A percentile compares a stretch with the other conserved stretches of the same genome.
These are phyloP conservation scores for Coracopsis vasa DNA, from an alignment of 2,113 vertebrate species.

Conservation along the genomic window DNA sequence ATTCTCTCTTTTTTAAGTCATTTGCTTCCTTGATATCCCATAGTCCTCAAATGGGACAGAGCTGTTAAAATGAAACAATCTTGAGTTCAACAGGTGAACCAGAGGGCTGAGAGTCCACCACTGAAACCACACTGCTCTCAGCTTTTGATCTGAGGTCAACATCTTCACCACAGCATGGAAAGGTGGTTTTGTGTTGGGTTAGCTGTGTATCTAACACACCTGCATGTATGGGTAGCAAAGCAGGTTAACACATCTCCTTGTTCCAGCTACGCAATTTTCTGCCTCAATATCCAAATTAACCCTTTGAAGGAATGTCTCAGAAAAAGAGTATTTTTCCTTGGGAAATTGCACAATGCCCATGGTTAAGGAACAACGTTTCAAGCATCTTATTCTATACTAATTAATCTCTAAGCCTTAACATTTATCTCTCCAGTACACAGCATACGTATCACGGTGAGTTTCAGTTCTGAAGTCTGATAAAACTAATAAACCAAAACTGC, in stretches of 20 bases:
- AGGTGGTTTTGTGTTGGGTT: not conserved
- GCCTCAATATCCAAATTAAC: not conserved
- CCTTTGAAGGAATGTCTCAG: not conserved
- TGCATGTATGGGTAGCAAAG: not conserved
- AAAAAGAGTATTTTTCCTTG: not conserved
- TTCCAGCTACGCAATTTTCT: not conserved
- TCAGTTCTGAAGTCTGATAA: constrained; percentile 80
- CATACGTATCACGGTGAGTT: constrained; percentile 70
- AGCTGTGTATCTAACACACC: not conserved
- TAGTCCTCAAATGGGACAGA: not conserved
- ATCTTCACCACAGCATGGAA: not conserved
- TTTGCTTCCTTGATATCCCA: not conserved
- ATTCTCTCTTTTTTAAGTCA: not conserved
- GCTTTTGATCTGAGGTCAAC: not conserved
- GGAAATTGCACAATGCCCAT: not conserved
- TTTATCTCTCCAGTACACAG: constrained; percentile 69
- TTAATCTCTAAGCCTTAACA: constrained; percentile 68
- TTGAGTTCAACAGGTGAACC: not conserved
- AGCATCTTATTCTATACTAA: constrained; percentile 71
- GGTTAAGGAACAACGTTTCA: constrained; percentile 68
- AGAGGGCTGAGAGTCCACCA: not conserved
- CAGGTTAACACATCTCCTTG: not conserved
- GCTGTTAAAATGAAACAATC: not conserved
- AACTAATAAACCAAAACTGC: constrained; percentile 83
- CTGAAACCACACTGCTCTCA: not conserved